Evolutionary conservation across 2,888 invertebrate species (phyloP), one percentile per base, ranked within the genome.

Genomic region (Dermolepida albohirtum): DNA sequence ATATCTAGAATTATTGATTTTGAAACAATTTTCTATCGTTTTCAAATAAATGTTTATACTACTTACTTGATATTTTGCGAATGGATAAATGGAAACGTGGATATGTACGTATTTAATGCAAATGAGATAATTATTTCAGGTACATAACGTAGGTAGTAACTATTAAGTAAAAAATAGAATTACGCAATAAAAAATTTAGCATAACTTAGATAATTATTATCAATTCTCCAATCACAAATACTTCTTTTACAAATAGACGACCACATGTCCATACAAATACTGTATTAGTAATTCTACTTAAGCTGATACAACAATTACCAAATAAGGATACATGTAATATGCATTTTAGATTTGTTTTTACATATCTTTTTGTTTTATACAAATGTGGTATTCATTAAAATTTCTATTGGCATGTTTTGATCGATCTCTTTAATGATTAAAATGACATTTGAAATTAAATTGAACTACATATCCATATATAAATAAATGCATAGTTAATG

Each of bases 171-270:
- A 57, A 47, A 44, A 44, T 22, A 44, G 10, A 29, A 57, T 59
- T 59, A 44, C 44, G 44, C 59, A 59, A 59, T 29, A 44, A 59
- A 59, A 59, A 59, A 34, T 44, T 59, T 47, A 44, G 44, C 44
- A 59, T 59, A 59, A 59, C 59, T 44, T 16, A 44, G 59, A 59
- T 59, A 59, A 59, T 59, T 59, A 59, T 59, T 59, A 59, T 59
- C 59, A 29, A 59, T 44, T 44, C 44, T 4, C 59, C 59, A 47
- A 59, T 59, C 59, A 34, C 12, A 16, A 57, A 57, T 57, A 43
- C 59, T 22, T 59, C 59, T 44, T 59, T 44, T 59, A 59, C 59
- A 59, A 59, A 59, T 59, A 59, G 44, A 59, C 59, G 57, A 57
- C 57, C 59, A 59, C 59, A 59, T 59, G 59, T 59, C 44, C 59